Evolutionary conservation across 2,113 vertebrate species (phyloP).

Genomic region (Forbesichthys papilliferus): DNA sequence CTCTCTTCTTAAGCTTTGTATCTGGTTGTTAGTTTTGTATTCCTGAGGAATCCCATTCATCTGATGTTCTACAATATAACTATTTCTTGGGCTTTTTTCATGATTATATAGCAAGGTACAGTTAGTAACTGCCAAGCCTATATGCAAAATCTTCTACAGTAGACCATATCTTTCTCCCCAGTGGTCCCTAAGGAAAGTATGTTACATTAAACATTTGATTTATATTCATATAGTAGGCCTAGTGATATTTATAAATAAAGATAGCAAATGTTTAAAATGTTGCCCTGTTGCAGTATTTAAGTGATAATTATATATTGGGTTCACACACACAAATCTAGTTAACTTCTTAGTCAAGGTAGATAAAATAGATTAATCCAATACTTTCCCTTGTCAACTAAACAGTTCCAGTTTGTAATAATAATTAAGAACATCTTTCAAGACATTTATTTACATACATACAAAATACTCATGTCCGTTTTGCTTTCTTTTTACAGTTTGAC

Average conservation of each 20-base stretch:
- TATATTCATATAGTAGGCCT: constrained; percentile 94
- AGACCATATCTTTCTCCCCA: constrained; percentile 44
- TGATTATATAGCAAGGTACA: constrained; percentile 41
- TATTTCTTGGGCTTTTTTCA: constrained; percentile 38
- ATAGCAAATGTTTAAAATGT: constrained; percentile 84
- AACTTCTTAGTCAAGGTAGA: too few species aligned
- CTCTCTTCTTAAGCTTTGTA: constrained; percentile 58
- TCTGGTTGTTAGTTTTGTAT: constrained; percentile 53
- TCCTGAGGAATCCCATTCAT: constrained; percentile 58
- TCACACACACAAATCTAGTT: too few species aligned
- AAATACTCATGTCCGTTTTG: constrained; percentile 73
- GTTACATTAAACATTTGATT: constrained; percentile 92
- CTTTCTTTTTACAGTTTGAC: constrained; percentile 66
- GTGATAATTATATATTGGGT: neutral
- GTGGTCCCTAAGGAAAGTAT: constrained; percentile 73
- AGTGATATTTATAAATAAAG: constrained; percentile 98
- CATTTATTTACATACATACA: constrained; percentile 84
- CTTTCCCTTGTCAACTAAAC: too few species aligned
- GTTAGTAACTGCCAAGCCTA: constrained; percentile 51
- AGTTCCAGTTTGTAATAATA: neutral
- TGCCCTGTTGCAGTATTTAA: constrained; percentile 4
- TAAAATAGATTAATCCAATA: too few species aligned
- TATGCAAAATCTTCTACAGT: constrained; percentile 66
- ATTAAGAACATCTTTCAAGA: constrained; percentile 60
- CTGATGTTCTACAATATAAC: constrained; percentile 38